Evolutionary conservation across 2,797 vertebrate species (phyloP).

Genomic region (Chloroceryle amazona): DNA sequence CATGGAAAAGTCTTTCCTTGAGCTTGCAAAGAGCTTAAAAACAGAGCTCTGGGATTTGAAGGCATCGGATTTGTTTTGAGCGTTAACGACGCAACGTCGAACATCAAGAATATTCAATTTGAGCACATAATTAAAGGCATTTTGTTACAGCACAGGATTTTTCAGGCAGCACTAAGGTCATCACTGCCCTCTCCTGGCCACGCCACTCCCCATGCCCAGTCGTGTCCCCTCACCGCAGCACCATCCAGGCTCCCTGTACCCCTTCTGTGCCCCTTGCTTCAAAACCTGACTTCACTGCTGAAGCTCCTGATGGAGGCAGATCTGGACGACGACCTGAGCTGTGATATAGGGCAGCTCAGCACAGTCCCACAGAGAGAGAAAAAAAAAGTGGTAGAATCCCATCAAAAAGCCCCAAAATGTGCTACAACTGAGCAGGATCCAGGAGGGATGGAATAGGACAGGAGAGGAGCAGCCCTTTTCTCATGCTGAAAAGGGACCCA

Average conservation of each 20-base stretch:
- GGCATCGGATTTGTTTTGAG: rapidly evolving
- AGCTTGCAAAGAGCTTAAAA: background rate
- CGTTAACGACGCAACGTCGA: rapidly evolving
- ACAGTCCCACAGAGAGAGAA: background rate
- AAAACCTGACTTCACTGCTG: background rate
- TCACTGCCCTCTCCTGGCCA: background rate
- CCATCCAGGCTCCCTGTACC: rapidly evolving
- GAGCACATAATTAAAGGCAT: background rate
- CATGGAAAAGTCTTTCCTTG: background rate
- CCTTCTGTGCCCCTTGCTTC: background rate
- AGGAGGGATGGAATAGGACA: background rate
- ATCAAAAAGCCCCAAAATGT: background rate
- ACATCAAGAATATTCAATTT: background rate
- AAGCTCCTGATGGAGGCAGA: background rate
- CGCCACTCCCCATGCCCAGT: rapidly evolving
- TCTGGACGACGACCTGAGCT: background rate
- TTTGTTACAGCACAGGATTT: background rate
- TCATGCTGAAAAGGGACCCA: background rate
- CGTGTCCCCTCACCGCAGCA: background rate
- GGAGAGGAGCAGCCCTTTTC: background rate
- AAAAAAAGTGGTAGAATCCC: too few relatives aligned
- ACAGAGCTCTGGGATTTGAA: background rate
- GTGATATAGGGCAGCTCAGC: background rate
- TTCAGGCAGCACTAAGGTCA: background rate
- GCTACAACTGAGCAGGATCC: background rate